Evolutionary conservation across 1,140 invertebrate genomes (phyloP), one percentile per base, ranked within the genome.

Genomic region (Sipha flava): DNA sequence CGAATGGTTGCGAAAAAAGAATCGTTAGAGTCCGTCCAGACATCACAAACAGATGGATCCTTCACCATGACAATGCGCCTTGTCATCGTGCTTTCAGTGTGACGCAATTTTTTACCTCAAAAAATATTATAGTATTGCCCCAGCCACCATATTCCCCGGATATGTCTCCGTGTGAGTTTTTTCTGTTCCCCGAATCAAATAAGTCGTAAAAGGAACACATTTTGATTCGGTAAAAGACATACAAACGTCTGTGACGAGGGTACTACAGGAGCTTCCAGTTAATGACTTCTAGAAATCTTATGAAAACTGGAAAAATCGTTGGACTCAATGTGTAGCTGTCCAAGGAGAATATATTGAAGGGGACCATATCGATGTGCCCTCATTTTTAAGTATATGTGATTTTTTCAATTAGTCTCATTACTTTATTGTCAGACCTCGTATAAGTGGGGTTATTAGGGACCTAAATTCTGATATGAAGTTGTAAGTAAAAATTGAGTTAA

Each of bases 321-420:
- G 81, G 81, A 68, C 47, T 12, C 43, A 64, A 29, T 80, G 79
- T 70, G 34, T 77, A 54, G 81, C 90, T 91, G 34, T 90, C 89
- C 84, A 91, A 91, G 73, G 66, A 31, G 40, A 79, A 23, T 77
- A 72, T 90, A 90, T 77, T 81, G 70, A 75, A 75, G 70, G 79
- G 18, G 16, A 47, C 97, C 98, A 81, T 43, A 59, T 37, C 29
- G 52, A 59, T 79, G 34, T 62, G 23, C n/a, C 64, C 23, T 68
- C 47, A 68, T 73, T 62, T 80, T 66, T 49, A 45, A 81, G 49
- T 59, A 66, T 70, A 68, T 31, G 23, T 62, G 57, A 23, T 62
- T 73, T 80, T 73, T 54, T 31, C 2, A 79, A 47, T 75, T n/a
- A 75, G n/a, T n/a, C n/a, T n/a, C n/a, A n/a, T n/a, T n/a, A n/a